Conservation (phyloP, 2,888 invertebrate genomes). For the Lasioglossum lativentre region DNA sequence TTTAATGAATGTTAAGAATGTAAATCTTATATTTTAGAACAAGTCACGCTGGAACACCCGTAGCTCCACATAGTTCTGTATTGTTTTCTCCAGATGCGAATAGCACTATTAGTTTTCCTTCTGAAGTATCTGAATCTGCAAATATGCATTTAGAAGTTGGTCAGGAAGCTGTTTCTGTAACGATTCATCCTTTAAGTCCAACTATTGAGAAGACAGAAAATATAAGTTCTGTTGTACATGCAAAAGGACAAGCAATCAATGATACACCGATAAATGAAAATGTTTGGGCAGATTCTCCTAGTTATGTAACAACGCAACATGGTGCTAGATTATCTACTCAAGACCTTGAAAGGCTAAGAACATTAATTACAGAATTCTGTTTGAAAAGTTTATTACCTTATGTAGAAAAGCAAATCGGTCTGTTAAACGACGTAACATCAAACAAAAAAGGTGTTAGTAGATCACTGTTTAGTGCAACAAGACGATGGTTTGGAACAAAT, state of each 20-base stretch:
- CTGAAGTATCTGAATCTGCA: conserved; percentile 76
- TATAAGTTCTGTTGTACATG: conserved; percentile 53
- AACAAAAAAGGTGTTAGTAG: conserved; percentile 97
- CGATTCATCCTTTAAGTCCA: conserved; percentile 91
- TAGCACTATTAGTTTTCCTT: conserved; percentile 78
- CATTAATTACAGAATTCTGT: conserved; percentile 95
- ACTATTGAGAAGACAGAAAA: conserved; percentile 85
- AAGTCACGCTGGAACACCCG: conserved; percentile 82
- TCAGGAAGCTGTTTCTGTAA: conserved; percentile 85
- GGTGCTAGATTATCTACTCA: conserved; percentile 91
- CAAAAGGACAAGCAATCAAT: conserved; percentile 51
- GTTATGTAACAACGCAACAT: conserved; percentile 87
- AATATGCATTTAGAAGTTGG: conserved; percentile 84
- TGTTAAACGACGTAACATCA: conserved; percentile 91
- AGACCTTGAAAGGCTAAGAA: conserved; percentile 94
- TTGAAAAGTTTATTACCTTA: conserved; percentile 95
- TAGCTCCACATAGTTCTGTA: conserved; percentile 77
- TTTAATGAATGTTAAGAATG: not conserved
- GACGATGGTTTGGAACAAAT: conserved; percentile 97
- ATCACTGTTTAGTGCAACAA: conserved; percentile 96
- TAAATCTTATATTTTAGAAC: conserved; percentile 69
- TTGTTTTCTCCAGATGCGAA: conserved; percentile 78
- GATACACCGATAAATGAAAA: conserved; percentile 85
- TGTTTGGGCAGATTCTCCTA: conserved; percentile 87
- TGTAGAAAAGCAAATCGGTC: conserved; percentile 94